Percentiles rank a stretch among this genome's conserved stretches.
These are phyloP conservation scores for Netelia inedita DNA, from an alignment of 2,888 invertebrate species.

Conservation along the genomic window DNA sequence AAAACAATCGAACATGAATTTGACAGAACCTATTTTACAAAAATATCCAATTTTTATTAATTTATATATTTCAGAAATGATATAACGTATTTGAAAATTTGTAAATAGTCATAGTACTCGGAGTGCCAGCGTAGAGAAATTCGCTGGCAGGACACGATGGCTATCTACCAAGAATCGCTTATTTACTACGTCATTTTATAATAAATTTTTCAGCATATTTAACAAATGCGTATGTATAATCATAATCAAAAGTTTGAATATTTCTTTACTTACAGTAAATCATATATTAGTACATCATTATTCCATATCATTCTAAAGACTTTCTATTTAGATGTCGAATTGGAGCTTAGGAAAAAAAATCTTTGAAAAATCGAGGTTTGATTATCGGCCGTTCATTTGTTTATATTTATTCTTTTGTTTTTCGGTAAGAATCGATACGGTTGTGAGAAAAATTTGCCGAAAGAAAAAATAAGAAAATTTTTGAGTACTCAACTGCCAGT, in stretches of 20 bases:
- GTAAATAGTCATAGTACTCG: conserved; percentile 1
- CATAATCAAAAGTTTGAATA: too few relatives aligned
- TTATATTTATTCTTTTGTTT: conserved; percentile 78
- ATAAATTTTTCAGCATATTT: too few relatives aligned
- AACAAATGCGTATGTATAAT: too few relatives aligned
- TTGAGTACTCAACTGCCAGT: too few relatives aligned
- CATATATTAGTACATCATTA: too few relatives aligned
- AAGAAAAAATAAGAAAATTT: conserved; percentile 16
- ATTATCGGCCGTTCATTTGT: conserved; percentile 78
- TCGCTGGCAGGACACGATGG: too few relatives aligned
- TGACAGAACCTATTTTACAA: too few relatives aligned
- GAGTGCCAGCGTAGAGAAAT: too few relatives aligned
- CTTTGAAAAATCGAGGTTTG: conserved; percentile 79
- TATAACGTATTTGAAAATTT: conserved; percentile 24
- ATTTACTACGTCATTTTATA: conserved; percentile 31
- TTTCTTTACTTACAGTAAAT: conserved; percentile 30
- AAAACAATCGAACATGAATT: too few relatives aligned
- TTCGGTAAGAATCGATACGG: conserved; percentile 65
- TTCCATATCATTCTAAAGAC: too few relatives aligned
- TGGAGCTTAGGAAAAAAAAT: conserved; percentile 23
- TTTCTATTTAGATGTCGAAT: not conserved
- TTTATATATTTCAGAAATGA: too few relatives aligned
- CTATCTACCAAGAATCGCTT: conserved; percentile 15
- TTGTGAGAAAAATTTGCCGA: conserved; percentile 33
- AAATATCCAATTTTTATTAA: too few relatives aligned